A percentile compares a stretch with the other conserved stretches of the same genome.
Evolutionary conservation across 2,888 invertebrate genomes (phyloP).

Genomic region (Diabrotica balteata): DNA sequence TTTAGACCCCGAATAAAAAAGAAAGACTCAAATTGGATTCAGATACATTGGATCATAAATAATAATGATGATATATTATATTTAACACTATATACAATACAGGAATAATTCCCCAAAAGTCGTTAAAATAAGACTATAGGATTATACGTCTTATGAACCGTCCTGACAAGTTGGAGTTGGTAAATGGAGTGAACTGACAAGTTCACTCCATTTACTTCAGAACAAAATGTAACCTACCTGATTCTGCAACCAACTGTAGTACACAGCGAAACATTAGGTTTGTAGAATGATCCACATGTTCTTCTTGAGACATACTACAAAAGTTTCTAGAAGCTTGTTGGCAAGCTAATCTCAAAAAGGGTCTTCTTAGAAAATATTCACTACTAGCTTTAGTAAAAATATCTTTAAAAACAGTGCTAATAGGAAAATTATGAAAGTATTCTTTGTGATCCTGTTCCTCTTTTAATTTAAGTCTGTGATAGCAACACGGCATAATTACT

Average conservation of each 20-base stretch:
- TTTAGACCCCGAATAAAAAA: no score
- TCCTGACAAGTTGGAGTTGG: no score
- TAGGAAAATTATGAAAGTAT: conserved; percentile 71
- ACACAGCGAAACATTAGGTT: conserved; percentile 69
- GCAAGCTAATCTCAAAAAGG: conserved; percentile 76
- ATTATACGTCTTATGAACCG: no score
- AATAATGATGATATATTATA: no score
- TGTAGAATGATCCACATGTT: conserved; percentile 64
- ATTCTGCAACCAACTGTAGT: conserved; percentile 66
- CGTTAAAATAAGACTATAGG: no score
- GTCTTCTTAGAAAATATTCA: conserved; percentile 64
- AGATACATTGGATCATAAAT: no score
- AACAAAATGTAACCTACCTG: conserved; percentile 59
- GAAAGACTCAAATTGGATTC: no score
- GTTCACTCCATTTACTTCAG: no score
- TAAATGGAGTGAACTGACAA: no score
- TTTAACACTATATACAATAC: no score
- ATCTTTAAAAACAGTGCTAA: conserved; percentile 64
- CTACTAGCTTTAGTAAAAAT: conserved; percentile 56
- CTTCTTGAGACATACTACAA: conserved; percentile 59
- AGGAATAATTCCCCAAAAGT: no score
- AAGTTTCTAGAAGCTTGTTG: conserved; percentile 70
- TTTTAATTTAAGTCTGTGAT: conserved; percentile 70
- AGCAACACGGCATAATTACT: conserved; percentile 80
- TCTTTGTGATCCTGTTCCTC: conserved; percentile 39